Base-by-base conservation (phyloP, 2,113 vertebrate genomes). In the Rhinichthys klamathensis region DNA sequence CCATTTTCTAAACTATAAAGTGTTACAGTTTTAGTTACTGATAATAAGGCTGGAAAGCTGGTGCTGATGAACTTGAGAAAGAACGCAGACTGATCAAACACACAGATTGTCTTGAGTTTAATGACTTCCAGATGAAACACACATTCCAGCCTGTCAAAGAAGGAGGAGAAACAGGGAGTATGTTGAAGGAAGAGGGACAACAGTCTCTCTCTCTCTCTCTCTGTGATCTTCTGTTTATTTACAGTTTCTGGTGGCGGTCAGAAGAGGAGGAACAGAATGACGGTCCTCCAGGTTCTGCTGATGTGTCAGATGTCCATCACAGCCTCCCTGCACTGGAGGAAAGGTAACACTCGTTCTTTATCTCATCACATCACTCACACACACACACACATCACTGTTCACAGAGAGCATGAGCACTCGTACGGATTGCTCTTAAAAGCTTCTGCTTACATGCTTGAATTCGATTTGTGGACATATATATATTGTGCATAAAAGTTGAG, bases 71-170 rank as follows among this genome's bases (percentile, higher is more conserved):
- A 30, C 30, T 30, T 30, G 30, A 30, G 30, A 30, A 30, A 30
- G 30, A 30, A n/a, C n/a, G n/a, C n/a, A n/a, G 30, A 30, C 30
- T 2, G 30, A 30, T 30, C 2, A 30, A 1, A 30, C 30, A 30
- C 30, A 30, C 41, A 69, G 70, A n/a, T 30, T 35, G 16, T 85
- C 82, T 76, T 69, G 80, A 82, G 69, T 88, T 84, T 58, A 91
- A 95, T 93, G 67, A 90, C 65, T 93, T 93, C 93, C 93, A 94
- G 93, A 94, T 95, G 93, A 89, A 83, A 44, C 18, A 74, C 27
- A 23, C 23, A 60, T 65, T 46, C 61, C 65, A 30, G 25, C n/a
- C 76, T 69, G 12, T 81, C 25, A 84, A 56, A 82, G 38, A 74
- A 4, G 69, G 65, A 83, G n/a, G 67, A 85, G 63, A 81, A 46